Conservation (phyloP, 2,797 vertebrate species). For the Gephyroberyx darwinii region DNA sequence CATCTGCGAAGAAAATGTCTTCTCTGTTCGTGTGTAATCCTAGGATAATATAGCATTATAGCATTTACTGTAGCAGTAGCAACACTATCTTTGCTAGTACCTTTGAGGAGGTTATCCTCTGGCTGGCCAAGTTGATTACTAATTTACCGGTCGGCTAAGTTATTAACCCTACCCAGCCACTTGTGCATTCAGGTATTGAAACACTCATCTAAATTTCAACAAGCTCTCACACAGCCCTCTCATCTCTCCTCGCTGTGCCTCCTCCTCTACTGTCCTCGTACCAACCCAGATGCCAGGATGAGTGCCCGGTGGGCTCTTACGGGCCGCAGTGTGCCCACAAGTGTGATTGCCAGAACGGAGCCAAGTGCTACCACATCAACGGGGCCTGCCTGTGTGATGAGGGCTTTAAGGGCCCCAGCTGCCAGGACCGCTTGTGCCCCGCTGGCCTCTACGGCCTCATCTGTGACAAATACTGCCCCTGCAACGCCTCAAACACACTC, state of each 20-base stretch:
- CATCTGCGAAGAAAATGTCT: not conserved
- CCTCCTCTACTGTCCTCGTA: not conserved
- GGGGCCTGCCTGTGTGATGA: constrained; percentile 92
- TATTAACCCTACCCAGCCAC: too few relatives aligned
- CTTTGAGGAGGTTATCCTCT: too few relatives aligned
- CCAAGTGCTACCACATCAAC: constrained; percentile 91
- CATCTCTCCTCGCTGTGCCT: not conserved
- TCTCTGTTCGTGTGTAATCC: not conserved
- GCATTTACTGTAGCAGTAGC: not conserved
- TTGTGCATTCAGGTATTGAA: too few relatives aligned
- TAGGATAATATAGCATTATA: not conserved
- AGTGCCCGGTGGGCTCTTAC: constrained; percentile 90
- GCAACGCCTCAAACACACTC: constrained; percentile 85
- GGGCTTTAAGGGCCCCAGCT: constrained; percentile 92
- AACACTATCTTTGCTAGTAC: not conserved
- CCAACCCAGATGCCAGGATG: constrained; percentile 91
- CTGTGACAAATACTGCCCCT: constrained; percentile 91
- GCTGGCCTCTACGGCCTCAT: constrained; percentile 88
- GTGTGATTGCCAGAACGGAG: constrained; percentile 94
- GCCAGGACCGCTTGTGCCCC: constrained; percentile 94
- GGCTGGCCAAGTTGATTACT: too few relatives aligned
- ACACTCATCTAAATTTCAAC: not conserved
- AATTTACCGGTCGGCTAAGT: too few relatives aligned
- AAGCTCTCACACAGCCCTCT: not conserved
- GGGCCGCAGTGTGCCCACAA: constrained; percentile 91